Evolutionary conservation across 2,888 invertebrate genomes (phyloP).

Genomic region (Erpobdella octoculata): DNA sequence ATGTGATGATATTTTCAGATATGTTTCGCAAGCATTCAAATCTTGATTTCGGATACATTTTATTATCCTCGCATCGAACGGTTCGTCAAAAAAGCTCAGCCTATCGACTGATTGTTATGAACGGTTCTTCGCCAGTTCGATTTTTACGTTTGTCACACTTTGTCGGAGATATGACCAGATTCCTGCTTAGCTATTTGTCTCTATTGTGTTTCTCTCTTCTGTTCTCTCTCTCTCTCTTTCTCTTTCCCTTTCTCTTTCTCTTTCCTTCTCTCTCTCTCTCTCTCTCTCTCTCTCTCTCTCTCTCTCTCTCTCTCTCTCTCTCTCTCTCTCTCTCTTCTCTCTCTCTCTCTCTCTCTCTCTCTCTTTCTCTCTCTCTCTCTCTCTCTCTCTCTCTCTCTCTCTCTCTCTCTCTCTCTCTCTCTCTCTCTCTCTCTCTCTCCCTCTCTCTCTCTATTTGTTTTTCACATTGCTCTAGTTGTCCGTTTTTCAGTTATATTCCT

Average conservation of each 20-base stretch:
- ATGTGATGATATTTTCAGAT: no score
- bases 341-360: conserved; percentile 5
- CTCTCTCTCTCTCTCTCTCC: neutral
- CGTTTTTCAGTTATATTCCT: no score
- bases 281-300: conserved; percentile 12
- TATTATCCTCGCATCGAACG: no score
- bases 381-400: conserved; percentile 6
- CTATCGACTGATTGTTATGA: no score
- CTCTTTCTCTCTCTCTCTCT: conserved; percentile 9
- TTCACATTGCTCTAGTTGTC: no score
- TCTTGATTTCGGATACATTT: no score
- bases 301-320: conserved; percentile 21
- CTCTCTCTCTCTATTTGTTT: no score
- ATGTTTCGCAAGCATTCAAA: no score
- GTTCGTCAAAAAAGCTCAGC: no score
- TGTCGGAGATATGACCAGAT: neutral
- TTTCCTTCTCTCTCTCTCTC: neutral
- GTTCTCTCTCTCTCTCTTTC: neutral
- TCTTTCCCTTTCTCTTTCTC: conserved; percentile 2
- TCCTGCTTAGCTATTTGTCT: neutral
- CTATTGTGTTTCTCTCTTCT: neutral
- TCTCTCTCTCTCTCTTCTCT: conserved; percentile 16
- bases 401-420: neutral
- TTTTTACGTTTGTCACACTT: neutral
- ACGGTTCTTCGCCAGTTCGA: no score